phyloP scores from a whole-genome alignment of 1,140 invertebrate genomes.

The Brachionus rotundiformis region DNA sequence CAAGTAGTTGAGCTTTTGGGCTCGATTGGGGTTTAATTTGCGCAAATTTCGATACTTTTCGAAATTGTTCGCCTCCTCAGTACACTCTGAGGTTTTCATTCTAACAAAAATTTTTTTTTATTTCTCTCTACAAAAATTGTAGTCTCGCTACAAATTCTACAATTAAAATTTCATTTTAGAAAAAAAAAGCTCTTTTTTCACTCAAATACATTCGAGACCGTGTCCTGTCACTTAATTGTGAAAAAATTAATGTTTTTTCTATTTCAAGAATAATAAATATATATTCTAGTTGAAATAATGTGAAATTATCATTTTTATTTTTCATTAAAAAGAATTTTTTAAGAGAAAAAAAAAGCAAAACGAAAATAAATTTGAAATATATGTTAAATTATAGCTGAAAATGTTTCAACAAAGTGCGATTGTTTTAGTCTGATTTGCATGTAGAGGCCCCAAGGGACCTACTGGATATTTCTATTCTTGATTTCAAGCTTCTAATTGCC shows the following conservation, averaged over 20 bases:
- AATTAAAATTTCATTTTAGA: background rate
- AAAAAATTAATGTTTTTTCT: background rate
- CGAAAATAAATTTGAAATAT: constrained; percentile 30
- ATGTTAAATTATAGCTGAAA: constrained; percentile 42
- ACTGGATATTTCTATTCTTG: background rate
- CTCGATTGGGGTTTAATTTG: background rate
- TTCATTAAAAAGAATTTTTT: background rate
- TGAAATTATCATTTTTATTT: constrained; percentile 41
- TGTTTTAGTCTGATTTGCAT: constrained; percentile 10
- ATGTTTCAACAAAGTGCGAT: constrained; percentile 21
- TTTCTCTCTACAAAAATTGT: too few species aligned
- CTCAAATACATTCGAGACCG: too few species aligned
- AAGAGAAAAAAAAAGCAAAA: constrained; percentile 1
- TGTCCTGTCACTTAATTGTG: background rate
- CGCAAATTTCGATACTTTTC: constrained; percentile 18
- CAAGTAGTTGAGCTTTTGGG: background rate
- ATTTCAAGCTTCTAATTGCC: background rate
- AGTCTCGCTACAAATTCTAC: too few species aligned
- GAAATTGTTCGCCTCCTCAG: background rate
- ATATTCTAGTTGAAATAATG: constrained; percentile 9
- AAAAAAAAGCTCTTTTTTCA: background rate
- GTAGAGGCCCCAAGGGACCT: background rate
- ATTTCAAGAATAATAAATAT: background rate
- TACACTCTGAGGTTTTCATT: constrained; percentile 14
- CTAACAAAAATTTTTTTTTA: background rate